A percentile compares a stretch with the other conserved stretches of the same genome.
Conservation (phyloP, 2,888 invertebrate species). For the Cantharis rufa region DNA sequence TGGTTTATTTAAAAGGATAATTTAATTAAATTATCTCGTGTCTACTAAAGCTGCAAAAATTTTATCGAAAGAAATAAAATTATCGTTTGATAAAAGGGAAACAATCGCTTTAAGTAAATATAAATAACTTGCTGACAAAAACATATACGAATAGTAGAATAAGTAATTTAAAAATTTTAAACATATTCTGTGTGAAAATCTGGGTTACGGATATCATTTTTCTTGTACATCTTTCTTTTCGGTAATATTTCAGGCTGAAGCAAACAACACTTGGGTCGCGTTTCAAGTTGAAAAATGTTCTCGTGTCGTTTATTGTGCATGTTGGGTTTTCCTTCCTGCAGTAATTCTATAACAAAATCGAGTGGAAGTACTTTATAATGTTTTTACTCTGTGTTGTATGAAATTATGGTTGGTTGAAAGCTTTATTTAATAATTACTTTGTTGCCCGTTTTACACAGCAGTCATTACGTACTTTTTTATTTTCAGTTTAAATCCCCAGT, state of each 20-base stretch:
- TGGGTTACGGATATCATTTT: slow-evolving; percentile 48
- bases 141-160: slow-evolving; percentile 18
- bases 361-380: slow-evolving; percentile 31
- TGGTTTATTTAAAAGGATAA: not conserved
- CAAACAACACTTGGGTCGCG: slow-evolving; percentile 51
- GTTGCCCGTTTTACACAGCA: slow-evolving; percentile 23
- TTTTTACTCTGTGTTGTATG: slow-evolving; percentile 28
- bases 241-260: slow-evolving; percentile 51
- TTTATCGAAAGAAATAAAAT: not conserved
- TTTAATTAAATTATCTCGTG: not conserved
- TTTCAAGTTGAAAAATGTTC: slow-evolving; percentile 52
- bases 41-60: not conserved
- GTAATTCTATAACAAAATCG: slow-evolving; percentile 39
- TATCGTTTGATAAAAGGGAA: slow-evolving; percentile 7
- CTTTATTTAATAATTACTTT: slow-evolving; percentile 31
- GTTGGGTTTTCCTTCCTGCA: slow-evolving; percentile 43
- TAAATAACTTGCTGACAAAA: slow-evolving; percentile 14
- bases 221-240: slow-evolving; percentile 49
- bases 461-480: slow-evolving; percentile 18
- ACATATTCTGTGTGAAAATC: slow-evolving; percentile 45
- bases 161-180: slow-evolving; percentile 44
- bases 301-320: slow-evolving; percentile 48
- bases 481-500: slow-evolving; percentile 6
- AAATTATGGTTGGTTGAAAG: slow-evolving; percentile 29
- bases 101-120: slow-evolving; percentile 22